phyloP scores from a whole-genome alignment of 2,888 invertebrate genomes.

The Alloplasta piceator region DNA sequence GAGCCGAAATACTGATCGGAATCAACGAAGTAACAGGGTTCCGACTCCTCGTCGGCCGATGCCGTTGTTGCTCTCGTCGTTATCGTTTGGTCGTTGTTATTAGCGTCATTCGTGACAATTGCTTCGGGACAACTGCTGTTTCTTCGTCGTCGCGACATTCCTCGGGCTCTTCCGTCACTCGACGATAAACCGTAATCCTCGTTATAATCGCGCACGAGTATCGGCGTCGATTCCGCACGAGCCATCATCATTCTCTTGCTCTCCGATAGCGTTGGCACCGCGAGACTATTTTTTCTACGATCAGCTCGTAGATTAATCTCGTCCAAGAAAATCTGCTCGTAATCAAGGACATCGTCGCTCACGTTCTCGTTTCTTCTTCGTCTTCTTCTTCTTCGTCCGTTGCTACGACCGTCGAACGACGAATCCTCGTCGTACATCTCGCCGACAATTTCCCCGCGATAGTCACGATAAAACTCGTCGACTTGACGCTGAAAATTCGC shows the following conservation, averaged over 20 bases:
- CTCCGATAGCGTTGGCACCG: constrained; percentile 69
- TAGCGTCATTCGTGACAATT: constrained; percentile 40
- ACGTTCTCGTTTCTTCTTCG: constrained; percentile 51
- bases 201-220: constrained; percentile 75
- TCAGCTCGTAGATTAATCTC: constrained; percentile 4
- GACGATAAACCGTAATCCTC: constrained; percentile 68
- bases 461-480: constrained; percentile 36
- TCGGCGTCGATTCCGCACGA: constrained; percentile 80
- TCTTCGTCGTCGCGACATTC: constrained; percentile 74
- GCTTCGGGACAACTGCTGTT: constrained; percentile 78
- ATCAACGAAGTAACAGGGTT: constrained; percentile 68
- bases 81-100: constrained; percentile 12
- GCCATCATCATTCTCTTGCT: constrained; percentile 73
- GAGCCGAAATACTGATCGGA: constrained; percentile 81
- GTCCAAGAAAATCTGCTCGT: constrained; percentile 72
- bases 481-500: constrained; percentile 41
- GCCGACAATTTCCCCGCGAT: constrained; percentile 3
- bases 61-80: neutral
- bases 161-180: constrained; percentile 64
- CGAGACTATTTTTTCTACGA: constrained; percentile 62
- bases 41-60: constrained; percentile 37
- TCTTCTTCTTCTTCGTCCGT: constrained; percentile 60
- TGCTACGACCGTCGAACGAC: neutral
- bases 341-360: constrained; percentile 55
- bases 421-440: constrained; percentile 47